Percentiles rank a stretch among this genome's conserved stretches.
Evolutionary conservation across 2,888 invertebrate species (phyloP).

Genomic region (Antitype chi): DNA sequence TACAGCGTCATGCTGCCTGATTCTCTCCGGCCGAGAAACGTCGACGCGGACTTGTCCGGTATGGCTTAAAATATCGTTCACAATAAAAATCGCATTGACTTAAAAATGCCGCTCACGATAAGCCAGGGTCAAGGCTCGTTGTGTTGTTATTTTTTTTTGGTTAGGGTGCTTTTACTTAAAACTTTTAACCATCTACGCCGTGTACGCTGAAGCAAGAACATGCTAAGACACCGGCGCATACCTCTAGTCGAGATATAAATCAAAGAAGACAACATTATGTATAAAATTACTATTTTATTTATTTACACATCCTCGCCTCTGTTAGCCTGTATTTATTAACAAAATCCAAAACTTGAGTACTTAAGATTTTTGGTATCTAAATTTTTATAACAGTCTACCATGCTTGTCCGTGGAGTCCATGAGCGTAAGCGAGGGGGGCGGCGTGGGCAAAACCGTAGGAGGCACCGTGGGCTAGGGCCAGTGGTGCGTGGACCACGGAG

Average conservation of each 20-base stretch:
- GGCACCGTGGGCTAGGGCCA: slow-evolving; percentile 73
- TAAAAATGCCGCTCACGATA: background rate
- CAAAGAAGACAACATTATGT: slow-evolving; percentile 55
- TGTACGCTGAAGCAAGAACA: no score
- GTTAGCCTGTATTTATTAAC: slow-evolving; percentile 84
- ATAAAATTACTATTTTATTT: slow-evolving; percentile 83
- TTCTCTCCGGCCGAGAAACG: background rate
- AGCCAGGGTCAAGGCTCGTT: background rate
- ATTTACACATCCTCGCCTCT: slow-evolving; percentile 89
- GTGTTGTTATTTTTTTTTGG: background rate
- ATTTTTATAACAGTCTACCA: slow-evolving; percentile 88
- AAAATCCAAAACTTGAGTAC: slow-evolving; percentile 85
- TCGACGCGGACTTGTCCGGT: background rate
- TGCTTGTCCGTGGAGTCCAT: slow-evolving; percentile 78
- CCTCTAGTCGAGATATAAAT: slow-evolving; percentile 12
- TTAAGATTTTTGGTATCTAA: slow-evolving; percentile 83
- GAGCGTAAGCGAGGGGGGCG: slow-evolving; percentile 67
- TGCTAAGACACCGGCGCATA: no score
- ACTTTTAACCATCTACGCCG: background rate
- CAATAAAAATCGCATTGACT: background rate
- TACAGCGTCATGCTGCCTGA: background rate
- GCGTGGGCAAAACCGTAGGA: slow-evolving; percentile 77
- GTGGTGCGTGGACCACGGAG: slow-evolving; percentile 71
- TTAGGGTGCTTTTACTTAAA: background rate
- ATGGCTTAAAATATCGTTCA: background rate